phyloP scores from a whole-genome alignment of 2,888 invertebrate species.

The Aporophyla nigra region DNA sequence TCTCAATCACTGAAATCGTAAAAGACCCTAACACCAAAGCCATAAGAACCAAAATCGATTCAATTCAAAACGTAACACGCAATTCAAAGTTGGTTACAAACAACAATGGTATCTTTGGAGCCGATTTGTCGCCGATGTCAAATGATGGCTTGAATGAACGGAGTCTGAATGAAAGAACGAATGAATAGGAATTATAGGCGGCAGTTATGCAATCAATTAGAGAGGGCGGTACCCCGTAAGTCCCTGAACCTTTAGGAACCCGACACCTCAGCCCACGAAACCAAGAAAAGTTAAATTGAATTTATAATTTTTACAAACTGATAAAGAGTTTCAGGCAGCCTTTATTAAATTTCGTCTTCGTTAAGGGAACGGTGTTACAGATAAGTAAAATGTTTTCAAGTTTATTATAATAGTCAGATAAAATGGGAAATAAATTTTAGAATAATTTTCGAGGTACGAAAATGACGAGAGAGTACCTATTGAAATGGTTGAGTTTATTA shows the following conservation, averaged over 20 bases:
- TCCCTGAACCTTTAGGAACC: conserved; percentile 69
- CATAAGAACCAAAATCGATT: conserved; percentile 45
- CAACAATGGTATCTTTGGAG: conserved; percentile 74
- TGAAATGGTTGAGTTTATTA: conserved; percentile 34
- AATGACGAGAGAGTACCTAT: conserved; percentile 14
- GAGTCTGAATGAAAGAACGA: conserved; percentile 73
- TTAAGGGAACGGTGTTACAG: conserved; percentile 31
- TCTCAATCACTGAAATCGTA: conserved; percentile 14
- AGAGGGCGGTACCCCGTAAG: conserved; percentile 79
- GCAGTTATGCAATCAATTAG: conserved; percentile 89
- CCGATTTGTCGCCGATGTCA: conserved; percentile 88
- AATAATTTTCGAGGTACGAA: conserved; percentile 25
- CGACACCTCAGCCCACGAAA: conserved; percentile 74
- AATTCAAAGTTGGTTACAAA: conserved; percentile 37
- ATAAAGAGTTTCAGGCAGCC: conserved; percentile 47
- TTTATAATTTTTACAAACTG: conserved; percentile 53
- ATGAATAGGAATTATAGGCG: conserved; percentile 75
- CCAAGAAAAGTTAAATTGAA: conserved; percentile 52
- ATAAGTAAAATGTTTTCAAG: conserved; percentile 46
- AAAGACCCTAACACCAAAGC: conserved; percentile 26
- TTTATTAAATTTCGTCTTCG: conserved; percentile 47
- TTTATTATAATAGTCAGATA: conserved; percentile 30
- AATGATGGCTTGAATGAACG: conserved; percentile 79
- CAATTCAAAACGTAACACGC: conserved; percentile 21
- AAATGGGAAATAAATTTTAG: conserved; percentile 41